Conservation (phyloP, 2,797 vertebrate species). For the Pseudochaenichthys georgianus region DNA sequence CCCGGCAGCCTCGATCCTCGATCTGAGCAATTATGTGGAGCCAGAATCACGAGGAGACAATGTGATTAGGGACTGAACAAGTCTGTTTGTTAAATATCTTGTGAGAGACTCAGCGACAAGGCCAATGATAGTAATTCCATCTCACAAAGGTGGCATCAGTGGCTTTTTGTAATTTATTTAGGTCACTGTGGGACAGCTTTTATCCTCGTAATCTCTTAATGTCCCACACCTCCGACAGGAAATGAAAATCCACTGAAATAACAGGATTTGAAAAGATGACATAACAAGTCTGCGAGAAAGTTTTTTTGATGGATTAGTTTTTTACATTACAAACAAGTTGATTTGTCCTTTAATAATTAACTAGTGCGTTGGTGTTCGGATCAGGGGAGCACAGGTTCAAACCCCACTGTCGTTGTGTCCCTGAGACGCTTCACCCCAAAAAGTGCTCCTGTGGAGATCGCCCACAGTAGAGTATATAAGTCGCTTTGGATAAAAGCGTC, state of each 20-base stretch:
- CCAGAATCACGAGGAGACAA: conserved; percentile 29
- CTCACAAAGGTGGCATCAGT: conserved; percentile 27
- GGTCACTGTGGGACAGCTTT: conserved; percentile 38
- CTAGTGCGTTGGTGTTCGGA: too few species aligned
- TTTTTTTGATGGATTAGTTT: conserved; percentile 15
- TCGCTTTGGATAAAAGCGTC: too few species aligned
- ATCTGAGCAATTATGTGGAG: conserved; percentile 39
- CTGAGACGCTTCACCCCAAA: too few species aligned
- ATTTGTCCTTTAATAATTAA: too few species aligned
- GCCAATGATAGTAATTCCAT: conserved; percentile 32
- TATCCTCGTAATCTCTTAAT: conserved; percentile 62
- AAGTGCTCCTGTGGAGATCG: too few species aligned
- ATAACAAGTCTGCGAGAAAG: conserved; percentile 17
- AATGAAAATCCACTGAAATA: conserved; percentile 70
- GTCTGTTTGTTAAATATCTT: conserved; percentile 32
- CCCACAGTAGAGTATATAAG: too few species aligned
- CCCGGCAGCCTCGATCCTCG: conserved; percentile 40
- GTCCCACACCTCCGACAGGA: conserved; percentile 55
- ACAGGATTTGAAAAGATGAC: conserved; percentile 63
- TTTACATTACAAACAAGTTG: neutral
- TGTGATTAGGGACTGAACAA: conserved; percentile 40
- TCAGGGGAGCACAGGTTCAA: too few species aligned
- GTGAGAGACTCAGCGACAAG: conserved; percentile 29
- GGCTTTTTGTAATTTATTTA: conserved; percentile 27
- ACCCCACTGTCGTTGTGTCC: too few species aligned